Evolutionary conservation across 2,888 invertebrate species (phyloP), one percentile per base, ranked within the genome.

Genomic region (Cinara cedri): DNA sequence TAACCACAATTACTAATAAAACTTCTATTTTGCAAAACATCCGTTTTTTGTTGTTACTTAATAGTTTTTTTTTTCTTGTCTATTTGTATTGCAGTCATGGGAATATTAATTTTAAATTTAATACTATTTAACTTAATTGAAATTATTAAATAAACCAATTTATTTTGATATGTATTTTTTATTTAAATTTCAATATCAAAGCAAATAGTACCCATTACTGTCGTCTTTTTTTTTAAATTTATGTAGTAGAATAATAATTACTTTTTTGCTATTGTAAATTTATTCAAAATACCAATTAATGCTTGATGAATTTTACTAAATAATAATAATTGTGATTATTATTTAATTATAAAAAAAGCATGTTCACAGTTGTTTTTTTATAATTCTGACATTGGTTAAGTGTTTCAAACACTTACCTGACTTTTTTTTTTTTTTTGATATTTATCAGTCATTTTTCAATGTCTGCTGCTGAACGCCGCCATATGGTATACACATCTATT

Each of bases 391-490:
- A 24, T 24, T 44, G 51, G 63, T 74, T 3, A 9, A 42, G 63
- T 74, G 54, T 74, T 42, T 42, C 0, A 24, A n/a, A 62, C 54
- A 74, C 63, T 51, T 42, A 74, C 51, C 62, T 54, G n/a, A 19
- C 19, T 2, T 60, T 10, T 72, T 4, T 74, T 70, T 68, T 66
- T 70, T 71, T 71, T 63, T 63, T n/a, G n/a, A 51, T 65, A 68
- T 78, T 78, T 78, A 42, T 78, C 78, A 78, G 78, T 68, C 78
- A 78, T 78, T 78, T 78, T 16, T 78, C 78, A 60, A 78, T 78
- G 78, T 78, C 78, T 57, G 68, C 78, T 60, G 78, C 78, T 16
- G 78, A 78, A 78, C 68, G 68, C 51, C 78, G 78, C 42, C 78
- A 78, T 60, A 78, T 78, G 78, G 78, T 78, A 14, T 78, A 78